Evolutionary conservation across 2,113 vertebrate species (phyloP).

Genomic region (Melanostigma gelatinosum): DNA sequence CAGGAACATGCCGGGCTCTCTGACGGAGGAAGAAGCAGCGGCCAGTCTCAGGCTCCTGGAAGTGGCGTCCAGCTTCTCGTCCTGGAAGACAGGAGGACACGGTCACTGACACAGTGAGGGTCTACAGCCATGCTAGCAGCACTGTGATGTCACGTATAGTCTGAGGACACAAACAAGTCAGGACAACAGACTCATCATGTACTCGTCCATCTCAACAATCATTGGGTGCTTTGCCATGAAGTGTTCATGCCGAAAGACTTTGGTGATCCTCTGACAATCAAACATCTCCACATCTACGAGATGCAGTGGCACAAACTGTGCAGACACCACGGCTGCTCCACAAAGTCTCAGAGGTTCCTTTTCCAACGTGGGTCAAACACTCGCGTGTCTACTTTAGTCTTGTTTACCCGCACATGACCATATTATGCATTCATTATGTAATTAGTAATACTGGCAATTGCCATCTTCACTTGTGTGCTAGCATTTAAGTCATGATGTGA

Average conservation of each 20-base stretch:
- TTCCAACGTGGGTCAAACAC: too few species aligned
- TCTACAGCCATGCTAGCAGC: background rate
- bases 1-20: constrained; percentile 72
- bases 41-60: constrained; percentile 75
- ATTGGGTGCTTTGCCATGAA: background rate
- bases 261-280: background rate
- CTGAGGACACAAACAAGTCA: background rate
- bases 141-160: too few species aligned
- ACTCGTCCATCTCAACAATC: too few species aligned
- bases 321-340: background rate
- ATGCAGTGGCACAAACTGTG: background rate
- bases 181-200: background rate
- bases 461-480: background rate
- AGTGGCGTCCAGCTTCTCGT: constrained; percentile 81
- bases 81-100: constrained; percentile 75
- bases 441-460: background rate
- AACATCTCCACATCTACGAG: background rate
- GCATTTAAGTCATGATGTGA: background rate
- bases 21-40: constrained; percentile 82
- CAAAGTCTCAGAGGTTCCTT: background rate
- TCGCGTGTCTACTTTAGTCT: background rate
- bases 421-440: background rate
- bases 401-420: background rate
- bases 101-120: background rate
- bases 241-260: background rate